Conservation (phyloP, 30 jellyfish, hydroid and myxozoan species). For the Mastigias papua region DNA sequence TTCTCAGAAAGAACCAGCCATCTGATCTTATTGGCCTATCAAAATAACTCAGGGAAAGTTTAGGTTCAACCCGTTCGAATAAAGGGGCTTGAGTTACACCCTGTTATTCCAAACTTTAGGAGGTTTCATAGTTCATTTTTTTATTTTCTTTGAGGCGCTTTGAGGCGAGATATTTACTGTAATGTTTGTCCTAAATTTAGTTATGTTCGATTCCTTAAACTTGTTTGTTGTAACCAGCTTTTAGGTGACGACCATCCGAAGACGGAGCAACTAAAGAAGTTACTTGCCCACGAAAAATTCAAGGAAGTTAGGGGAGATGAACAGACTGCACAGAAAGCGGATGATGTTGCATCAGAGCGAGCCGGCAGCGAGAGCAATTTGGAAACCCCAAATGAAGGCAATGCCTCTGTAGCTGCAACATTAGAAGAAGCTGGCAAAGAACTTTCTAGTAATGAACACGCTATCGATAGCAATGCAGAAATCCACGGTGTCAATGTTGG, state of each 20-base stretch:
- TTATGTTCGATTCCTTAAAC: not conserved
- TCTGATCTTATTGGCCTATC: too few relatives aligned
- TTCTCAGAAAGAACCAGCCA: too few relatives aligned
- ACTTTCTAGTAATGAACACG: constrained; percentile 10
- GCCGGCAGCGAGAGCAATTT: constrained; percentile 8
- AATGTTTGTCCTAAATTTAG: too few relatives aligned
- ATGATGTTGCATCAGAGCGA: constrained; percentile 8
- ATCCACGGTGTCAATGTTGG: constrained; percentile 44
- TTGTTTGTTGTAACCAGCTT: constrained; percentile 5
- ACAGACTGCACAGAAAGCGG: not conserved
- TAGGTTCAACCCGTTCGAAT: too few relatives aligned
- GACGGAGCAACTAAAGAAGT: constrained; percentile 55
- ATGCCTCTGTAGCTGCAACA: too few relatives aligned
- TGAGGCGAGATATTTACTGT: too few relatives aligned
- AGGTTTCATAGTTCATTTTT: too few relatives aligned
- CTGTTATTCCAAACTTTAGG: too few relatives aligned
- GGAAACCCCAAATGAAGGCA: not conserved
- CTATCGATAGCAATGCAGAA: constrained; percentile 19
- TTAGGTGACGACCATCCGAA: constrained; percentile 73
- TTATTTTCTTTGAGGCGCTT: too few relatives aligned
- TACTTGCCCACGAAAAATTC: constrained; percentile 46
- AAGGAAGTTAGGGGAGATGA: constrained; percentile 14
- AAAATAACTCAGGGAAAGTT: too few relatives aligned
- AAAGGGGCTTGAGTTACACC: too few relatives aligned
- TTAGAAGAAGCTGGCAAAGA: constrained; percentile 22